Base-by-base conservation (phyloP, 1,140 invertebrate genomes). In the Eurosta solidaginis region DNA sequence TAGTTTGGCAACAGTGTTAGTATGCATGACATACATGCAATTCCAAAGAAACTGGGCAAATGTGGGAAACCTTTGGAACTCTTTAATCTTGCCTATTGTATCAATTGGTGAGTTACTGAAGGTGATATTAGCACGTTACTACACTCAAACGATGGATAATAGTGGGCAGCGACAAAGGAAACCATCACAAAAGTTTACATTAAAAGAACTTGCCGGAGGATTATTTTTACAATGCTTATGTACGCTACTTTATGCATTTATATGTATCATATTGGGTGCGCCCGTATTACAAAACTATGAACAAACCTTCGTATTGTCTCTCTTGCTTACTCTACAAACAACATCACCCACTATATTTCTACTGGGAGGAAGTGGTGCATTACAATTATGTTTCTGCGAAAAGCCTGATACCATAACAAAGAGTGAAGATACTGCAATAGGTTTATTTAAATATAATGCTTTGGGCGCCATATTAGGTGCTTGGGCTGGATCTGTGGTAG, bases 401-500 rank as follows among this genome's bases (percentile, higher is more conserved):
- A 85, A 85, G 42, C 84, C 84, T 0, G 86, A 88, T 25, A 84
- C 86, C 75, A 78, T 83, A 27, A 85, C 87, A 59, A 86, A 85
- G 54, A 84, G 83, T 74, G 84, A 87, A 76, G 83, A 87, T 17
- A 87, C 82, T 10, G 83, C 83, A 0, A 79, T 88, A 6, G 81
- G 84, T 79, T 77, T 88, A 9, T 84, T 91, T 2, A 89, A 89
- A 73, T 88, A 88, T 33, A 90, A 90, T 81, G 88, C 91, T 27
- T 85, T 90, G 59, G 83, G 86, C 12, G 90, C 91, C 44, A 81
- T 95, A n/a, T 77, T 94, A 25, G 94, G 94, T 25, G 91, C 93
- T 22, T 96, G 94, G 94, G 82, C 93, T 22, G 94, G 94, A 20
- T 93, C 94, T 49, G 90, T 94, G 81, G 92, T 94, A 5, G 93